Percentiles rank a stretch among this genome's conserved stretches.
Conservation (phyloP, 2,113 vertebrate species). For the Jacana jacana region DNA sequence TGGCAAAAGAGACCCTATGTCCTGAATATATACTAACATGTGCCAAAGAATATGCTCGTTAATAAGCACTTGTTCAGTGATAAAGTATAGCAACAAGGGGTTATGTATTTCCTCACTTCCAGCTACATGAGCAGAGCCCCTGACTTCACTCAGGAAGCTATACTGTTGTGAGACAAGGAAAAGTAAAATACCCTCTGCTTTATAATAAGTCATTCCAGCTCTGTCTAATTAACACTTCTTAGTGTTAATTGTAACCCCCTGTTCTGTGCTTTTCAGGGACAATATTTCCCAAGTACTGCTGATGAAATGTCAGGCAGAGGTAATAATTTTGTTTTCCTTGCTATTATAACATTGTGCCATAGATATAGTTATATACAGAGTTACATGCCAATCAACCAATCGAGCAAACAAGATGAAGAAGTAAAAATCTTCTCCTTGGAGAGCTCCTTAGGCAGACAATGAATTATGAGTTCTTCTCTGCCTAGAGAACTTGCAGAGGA, state of each 20-base stretch:
- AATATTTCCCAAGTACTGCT: slow-evolving; percentile 60
- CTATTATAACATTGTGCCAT: slow-evolving; percentile 67
- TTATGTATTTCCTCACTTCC: slow-evolving; percentile 8
- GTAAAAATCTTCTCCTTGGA: slow-evolving; percentile 38
- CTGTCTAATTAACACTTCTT: slow-evolving; percentile 70
- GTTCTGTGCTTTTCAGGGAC: slow-evolving; percentile 59
- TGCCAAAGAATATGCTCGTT: slow-evolving; percentile 6
- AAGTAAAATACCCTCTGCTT: slow-evolving; percentile 50
- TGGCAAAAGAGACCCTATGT: slow-evolving; percentile 10
- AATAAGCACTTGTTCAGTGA: slow-evolving; percentile 3
- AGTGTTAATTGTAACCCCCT: slow-evolving; percentile 71
- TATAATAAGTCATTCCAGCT: slow-evolving; percentile 51
- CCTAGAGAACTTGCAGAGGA: not conserved
- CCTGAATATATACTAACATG: not conserved
- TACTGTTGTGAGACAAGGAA: slow-evolving; percentile 31
- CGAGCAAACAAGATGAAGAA: slow-evolving; percentile 58
- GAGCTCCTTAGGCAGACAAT: slow-evolving; percentile 29
- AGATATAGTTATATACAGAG: slow-evolving; percentile 68
- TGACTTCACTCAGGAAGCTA: slow-evolving; percentile 36
- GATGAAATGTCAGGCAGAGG: slow-evolving; percentile 63
- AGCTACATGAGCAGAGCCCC: not conserved
- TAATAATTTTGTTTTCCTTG: slow-evolving; percentile 66
- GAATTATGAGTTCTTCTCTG: slow-evolving; percentile 38
- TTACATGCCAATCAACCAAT: slow-evolving; percentile 55
- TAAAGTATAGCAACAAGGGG: slow-evolving; percentile 18